phyloP scores from a whole-genome alignment of 2,888 invertebrate species.

The Hirudinaria manillensis region DNA sequence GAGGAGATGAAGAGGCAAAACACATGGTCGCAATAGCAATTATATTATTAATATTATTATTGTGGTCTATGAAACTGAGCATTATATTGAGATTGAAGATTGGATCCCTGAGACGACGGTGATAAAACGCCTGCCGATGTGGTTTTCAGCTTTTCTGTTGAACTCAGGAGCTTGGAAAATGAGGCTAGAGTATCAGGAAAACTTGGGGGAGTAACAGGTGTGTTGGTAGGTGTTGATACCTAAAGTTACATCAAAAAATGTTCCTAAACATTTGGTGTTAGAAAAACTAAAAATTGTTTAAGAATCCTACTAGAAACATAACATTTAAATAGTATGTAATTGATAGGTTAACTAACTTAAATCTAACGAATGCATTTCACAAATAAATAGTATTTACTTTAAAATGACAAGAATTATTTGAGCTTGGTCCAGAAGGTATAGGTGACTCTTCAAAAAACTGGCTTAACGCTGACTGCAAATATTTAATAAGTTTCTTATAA shows the following conservation, averaged over 20 bases:
- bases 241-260: slow-evolving; percentile 52
- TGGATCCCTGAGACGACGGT: background rate
- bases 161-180: slow-evolving; percentile 68
- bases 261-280: background rate
- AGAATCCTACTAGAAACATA: background rate
- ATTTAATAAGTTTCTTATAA: slow-evolving; percentile 22
- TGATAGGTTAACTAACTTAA: background rate
- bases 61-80: slow-evolving; percentile 11
- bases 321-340: background rate
- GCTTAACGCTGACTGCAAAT: slow-evolving; percentile 76
- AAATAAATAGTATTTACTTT: background rate
- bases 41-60: background rate
- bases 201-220: slow-evolving; percentile 87
- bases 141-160: slow-evolving; percentile 24
- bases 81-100: background rate
- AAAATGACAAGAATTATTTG: slow-evolving; percentile 26
- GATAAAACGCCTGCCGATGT: background rate
- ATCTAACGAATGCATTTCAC: background rate
- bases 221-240: slow-evolving; percentile 85
- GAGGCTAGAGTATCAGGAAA: slow-evolving; percentile 83
- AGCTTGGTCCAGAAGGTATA: slow-evolving; percentile 11
- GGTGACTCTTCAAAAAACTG: slow-evolving; percentile 80
- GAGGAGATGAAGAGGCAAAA: no score
- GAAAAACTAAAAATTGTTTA: background rate
- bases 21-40: no score